Conservation (phyloP, 2,113 vertebrate genomes). For the Hippocampus barbouri region DNA sequence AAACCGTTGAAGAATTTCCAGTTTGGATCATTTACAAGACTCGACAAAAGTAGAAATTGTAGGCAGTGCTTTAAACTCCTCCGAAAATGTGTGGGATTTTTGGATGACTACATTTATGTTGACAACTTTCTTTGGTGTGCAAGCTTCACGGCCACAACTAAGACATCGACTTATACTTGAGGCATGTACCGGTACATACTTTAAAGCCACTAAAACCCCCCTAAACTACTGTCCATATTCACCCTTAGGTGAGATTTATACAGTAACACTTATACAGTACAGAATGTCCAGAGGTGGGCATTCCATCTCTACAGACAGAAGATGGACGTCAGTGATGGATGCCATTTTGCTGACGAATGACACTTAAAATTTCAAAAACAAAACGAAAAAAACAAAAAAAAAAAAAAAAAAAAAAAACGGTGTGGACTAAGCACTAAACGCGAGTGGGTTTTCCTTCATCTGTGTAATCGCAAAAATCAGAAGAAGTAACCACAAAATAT, state of each 20-base stretch:
- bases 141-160: background rate
- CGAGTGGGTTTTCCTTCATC: too few relatives aligned
- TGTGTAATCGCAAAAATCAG: too few relatives aligned
- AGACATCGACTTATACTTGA: background rate
- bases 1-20: conserved; percentile 1
- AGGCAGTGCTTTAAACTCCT: background rate
- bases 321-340: background rate
- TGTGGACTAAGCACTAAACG: too few relatives aligned
- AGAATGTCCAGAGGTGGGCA: background rate
- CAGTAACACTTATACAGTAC: background rate
- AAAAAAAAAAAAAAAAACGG: too few relatives aligned
- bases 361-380: too few relatives aligned
- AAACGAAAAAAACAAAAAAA: too few relatives aligned
- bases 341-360: background rate
- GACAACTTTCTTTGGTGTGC: background rate
- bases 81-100: background rate
- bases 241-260: background rate
- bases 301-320: background rate
- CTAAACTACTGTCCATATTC: background rate
- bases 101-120: background rate
- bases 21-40: background rate
- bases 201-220: background rate
- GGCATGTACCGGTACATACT: background rate
- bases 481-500: background rate
- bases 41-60: background rate